Evolutionary conservation across 2,888 invertebrate species (phyloP), one percentile per base, ranked within the genome.

Genomic region (Meandrusa payeni): DNA sequence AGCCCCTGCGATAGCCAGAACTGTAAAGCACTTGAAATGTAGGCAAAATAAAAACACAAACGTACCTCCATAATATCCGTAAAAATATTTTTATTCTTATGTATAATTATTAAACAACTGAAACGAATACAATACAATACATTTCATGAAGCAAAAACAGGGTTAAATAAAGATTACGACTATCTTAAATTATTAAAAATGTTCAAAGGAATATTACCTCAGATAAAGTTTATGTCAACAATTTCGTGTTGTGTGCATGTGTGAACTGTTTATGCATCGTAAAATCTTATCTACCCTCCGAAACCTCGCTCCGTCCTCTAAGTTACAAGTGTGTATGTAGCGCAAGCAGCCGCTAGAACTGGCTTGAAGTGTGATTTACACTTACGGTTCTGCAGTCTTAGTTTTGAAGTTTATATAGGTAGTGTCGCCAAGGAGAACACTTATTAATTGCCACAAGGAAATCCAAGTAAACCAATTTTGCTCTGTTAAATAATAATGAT

Each of bases 221-320:
- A 47, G 54, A 55, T 59, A 55, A 53, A 50, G 51, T 55, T 59
- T 59, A 55, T 51, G 54, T 27, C 44, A 46, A 36, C 47, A 47
- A 52, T 54, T 55, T 49, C 49, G 49, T 51, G 50, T 48, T 51
- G 47, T 50, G 47, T 52, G 45, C 45, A 34, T 41, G 37, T 54
- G 45, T 33, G 50, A 46, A 52, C 51, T 56, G 55, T 57, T 56
- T 57, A 57, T 56, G 51, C 50, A 46, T 47, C 49, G 47, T 48
- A 45, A 26, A 46, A 46, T 44, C 53, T 56, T 57, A 57, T 57
- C 56, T 56, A 48, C 44, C 46, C 51, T 46, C 39, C 19, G 42
- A 39, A 56, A 56, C 47, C 52, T 50, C 44, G 47, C 40, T 50
- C 42, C 43, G 40, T 24, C 26, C 47, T 38, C 38, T 41, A 20